Evolutionary conservation across 2,888 invertebrate genomes (phyloP).

Genomic region (Ormyrus nitidulus): DNA sequence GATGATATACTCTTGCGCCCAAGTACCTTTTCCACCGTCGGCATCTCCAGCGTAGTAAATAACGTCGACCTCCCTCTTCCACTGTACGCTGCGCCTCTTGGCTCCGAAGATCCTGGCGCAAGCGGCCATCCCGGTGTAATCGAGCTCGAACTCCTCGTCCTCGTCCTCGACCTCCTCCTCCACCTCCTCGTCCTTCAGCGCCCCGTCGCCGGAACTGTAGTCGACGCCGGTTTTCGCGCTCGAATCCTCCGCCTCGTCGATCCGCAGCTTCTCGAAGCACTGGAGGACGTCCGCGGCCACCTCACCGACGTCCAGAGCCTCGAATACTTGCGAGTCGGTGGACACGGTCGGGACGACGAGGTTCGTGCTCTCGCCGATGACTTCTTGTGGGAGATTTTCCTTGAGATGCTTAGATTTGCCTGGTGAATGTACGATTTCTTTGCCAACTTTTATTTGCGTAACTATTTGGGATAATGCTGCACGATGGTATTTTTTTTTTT

Average conservation of each 20-base stretch:
- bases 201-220: slow-evolving; percentile 42
- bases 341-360: too few relatives aligned
- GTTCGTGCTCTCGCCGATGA: too few relatives aligned
- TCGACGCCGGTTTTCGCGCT: slow-evolving; percentile 23
- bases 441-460: too few relatives aligned
- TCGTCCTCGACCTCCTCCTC: background rate
- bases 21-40: slow-evolving; percentile 17
- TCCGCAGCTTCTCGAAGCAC: slow-evolving; percentile 33
- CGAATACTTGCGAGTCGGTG: too few relatives aligned
- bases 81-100: slow-evolving; percentile 63
- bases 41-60: slow-evolving; percentile 80
- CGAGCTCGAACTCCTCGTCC: background rate
- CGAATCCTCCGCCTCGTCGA: background rate
- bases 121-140: slow-evolving; percentile 23
- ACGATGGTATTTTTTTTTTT: too few relatives aligned
- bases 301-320: background rate
- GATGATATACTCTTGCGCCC: too few relatives aligned
- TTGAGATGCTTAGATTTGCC: too few relatives aligned
- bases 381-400: too few relatives aligned
- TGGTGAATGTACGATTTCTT: too few relatives aligned
- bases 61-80: slow-evolving; percentile 79
- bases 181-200: background rate
- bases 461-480: too few relatives aligned
- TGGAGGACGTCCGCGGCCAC: slow-evolving; percentile 11
- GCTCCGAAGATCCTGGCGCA: slow-evolving; percentile 28